Evolutionary conservation across 2,113 vertebrate genomes (phyloP), one percentile per base, ranked within the genome.

Genomic region (Strix aluco): DNA sequence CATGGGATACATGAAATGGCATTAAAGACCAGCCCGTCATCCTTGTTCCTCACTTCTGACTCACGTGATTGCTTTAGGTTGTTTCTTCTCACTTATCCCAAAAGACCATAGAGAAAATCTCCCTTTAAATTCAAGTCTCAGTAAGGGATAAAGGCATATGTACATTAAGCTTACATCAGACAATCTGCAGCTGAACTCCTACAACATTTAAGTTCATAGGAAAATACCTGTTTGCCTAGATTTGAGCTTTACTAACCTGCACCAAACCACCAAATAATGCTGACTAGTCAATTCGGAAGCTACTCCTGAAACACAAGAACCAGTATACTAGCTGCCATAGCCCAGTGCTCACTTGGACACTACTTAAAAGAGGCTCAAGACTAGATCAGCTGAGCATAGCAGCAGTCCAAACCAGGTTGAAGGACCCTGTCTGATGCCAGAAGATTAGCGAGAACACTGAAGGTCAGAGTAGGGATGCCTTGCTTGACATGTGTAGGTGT

Each of bases 131-230:
- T 89, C 46, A 74, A 72, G 86, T 54, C 83, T 93, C 86, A 61
- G 75, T 81, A 66, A 95, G 62, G 69, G 80, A 95, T 95, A 77
- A 92, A 95, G 93, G 11, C 38, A 55, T 34, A 26, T 0, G 4
- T 22, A 85, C 54, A 7, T 63, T 34, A 54, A 91, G 78, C 87
- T 94, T 84, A 89, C 74, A 91, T 3, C 75, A 77, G 72, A 71
- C 95, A 94, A 86, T 47, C 70, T 92, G 90, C 83, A 92, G 84
- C 80, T 84, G 83, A 93, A 83, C 54, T 88, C 51, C 73, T n/a
- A 49, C 42, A 80, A 69, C 75, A 72, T 58, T 91, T 32, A 63
- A 86, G 63, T 88, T 81, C 79, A 74, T 59, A 40, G 57, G 69
- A 84, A 95, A 92, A 91, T 13, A 46, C 10, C 23, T 30, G 11